These are phyloP conservation scores for Orius insidiosus DNA, from an alignment of 1,140 invertebrate genomes.

Conservation along the genomic window DNA sequence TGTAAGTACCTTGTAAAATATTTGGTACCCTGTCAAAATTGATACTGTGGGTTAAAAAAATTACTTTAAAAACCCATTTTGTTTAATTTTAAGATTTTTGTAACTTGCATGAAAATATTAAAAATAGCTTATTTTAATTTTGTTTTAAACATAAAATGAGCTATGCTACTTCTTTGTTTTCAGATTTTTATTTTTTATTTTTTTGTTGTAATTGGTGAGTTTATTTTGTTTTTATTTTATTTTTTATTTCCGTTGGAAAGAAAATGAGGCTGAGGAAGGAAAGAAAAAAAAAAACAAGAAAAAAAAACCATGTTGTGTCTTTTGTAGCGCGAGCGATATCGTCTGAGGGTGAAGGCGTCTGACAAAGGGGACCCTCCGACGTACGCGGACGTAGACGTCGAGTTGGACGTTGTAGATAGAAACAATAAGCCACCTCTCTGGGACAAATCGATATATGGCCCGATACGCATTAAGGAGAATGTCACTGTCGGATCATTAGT, in stretches of 20 bases:
- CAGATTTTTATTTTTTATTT: too few species aligned
- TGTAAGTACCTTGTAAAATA: too few species aligned
- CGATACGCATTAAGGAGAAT: slow-evolving; percentile 93
- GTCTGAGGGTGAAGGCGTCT: slow-evolving; percentile 79
- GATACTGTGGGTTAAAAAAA: background rate
- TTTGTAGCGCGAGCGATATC: slow-evolving; percentile 80
- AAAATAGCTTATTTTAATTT: too few species aligned
- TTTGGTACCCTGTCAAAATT: too few species aligned
- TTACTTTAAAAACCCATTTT: slow-evolving; percentile 17
- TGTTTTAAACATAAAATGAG: too few species aligned
- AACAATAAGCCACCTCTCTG: slow-evolving; percentile 94
- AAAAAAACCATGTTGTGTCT: background rate
- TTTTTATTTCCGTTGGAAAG: too few species aligned
- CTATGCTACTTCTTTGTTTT: too few species aligned
- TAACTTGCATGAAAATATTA: too few species aligned
- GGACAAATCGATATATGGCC: slow-evolving; percentile 83
- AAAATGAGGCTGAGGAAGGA: too few species aligned
- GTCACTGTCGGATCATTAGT: slow-evolving; percentile 93
- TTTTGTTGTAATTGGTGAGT: too few species aligned
- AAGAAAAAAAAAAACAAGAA: too few species aligned
- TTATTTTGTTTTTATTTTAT: too few species aligned
- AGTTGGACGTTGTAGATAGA: slow-evolving; percentile 92
- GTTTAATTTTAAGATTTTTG: slow-evolving; percentile 21
- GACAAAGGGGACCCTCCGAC: slow-evolving; percentile 76
- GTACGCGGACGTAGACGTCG: slow-evolving; percentile 84